These are phyloP conservation scores for Naja naja DNA, from an alignment of 2,113 vertebrate species.

Conservation along the genomic window DNA sequence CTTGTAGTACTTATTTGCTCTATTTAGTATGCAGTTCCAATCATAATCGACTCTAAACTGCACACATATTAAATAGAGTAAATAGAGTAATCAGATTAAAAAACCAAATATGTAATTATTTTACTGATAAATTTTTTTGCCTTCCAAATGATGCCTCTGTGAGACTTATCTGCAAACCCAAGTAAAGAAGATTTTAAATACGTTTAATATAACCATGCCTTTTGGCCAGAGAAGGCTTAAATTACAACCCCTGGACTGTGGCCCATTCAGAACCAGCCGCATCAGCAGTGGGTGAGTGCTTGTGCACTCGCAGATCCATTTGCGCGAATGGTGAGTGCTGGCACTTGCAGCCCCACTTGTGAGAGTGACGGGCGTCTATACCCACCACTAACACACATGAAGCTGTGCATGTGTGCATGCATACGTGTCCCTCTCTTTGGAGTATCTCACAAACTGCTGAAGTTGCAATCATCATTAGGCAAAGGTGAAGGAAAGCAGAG, in stretches of 20 bases:
- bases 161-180: background rate
- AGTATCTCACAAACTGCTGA: background rate
- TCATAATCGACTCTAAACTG: background rate
- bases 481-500: background rate
- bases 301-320: too few species aligned
- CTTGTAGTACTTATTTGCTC: background rate
- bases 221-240: background rate
- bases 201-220: background rate
- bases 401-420: too few species aligned
- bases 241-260: background rate
- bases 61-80: background rate
- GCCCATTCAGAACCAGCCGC: background rate
- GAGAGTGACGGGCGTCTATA: too few species aligned
- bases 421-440: background rate
- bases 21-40: background rate
- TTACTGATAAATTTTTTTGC: background rate
- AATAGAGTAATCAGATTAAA: background rate
- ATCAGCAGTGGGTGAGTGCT: background rate
- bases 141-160: background rate
- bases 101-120: background rate
- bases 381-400: too few species aligned
- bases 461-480: too few species aligned
- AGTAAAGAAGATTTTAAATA: background rate
- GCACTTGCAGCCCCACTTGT: too few species aligned
- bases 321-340: too few species aligned